A percentile compares a stretch with the other conserved stretches of the same genome.
Conservation (phyloP, 1,140 invertebrate species). For the Heliconius congener region DNA sequence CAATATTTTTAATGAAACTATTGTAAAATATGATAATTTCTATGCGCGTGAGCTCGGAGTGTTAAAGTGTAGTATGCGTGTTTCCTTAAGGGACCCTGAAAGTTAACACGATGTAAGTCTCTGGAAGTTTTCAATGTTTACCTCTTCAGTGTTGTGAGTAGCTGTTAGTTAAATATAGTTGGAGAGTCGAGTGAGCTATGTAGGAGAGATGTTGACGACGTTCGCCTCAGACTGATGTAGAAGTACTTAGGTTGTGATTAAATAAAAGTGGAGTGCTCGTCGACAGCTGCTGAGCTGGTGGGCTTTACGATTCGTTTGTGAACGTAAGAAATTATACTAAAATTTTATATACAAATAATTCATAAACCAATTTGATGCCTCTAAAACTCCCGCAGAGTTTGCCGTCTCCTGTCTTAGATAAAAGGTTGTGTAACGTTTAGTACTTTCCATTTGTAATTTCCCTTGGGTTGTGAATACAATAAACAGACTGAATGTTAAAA, state of each 20-base stretch:
- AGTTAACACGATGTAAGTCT: slow-evolving; percentile 65
- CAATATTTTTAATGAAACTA: slow-evolving; percentile 51
- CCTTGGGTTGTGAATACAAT: slow-evolving; percentile 71
- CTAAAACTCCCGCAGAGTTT: background rate
- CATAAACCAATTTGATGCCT: slow-evolving; percentile 2
- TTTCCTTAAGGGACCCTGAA: slow-evolving; percentile 43
- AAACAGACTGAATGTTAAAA: slow-evolving; percentile 58
- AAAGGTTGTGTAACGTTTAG: slow-evolving; percentile 58
- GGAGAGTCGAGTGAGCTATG: slow-evolving; percentile 52
- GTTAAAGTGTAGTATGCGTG: slow-evolving; percentile 56
- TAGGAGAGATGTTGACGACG: slow-evolving; percentile 40
- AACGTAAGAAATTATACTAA: slow-evolving; percentile 56
- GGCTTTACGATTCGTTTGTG: slow-evolving; percentile 67
- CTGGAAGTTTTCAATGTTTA: slow-evolving; percentile 67
- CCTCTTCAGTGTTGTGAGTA: slow-evolving; percentile 79
- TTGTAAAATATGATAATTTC: slow-evolving; percentile 51
- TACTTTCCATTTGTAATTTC: slow-evolving; percentile 59
- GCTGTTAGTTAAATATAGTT: slow-evolving; percentile 52
- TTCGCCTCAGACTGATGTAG: slow-evolving; percentile 47
- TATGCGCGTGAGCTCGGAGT: slow-evolving; percentile 43
- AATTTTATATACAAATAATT: slow-evolving; percentile 55
- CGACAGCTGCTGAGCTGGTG: slow-evolving; percentile 32
- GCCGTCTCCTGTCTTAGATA: slow-evolving; percentile 31
- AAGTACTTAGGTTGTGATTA: slow-evolving; percentile 68
- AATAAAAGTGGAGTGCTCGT: slow-evolving; percentile 48